Conservation (phyloP, 2,888 invertebrate species). For the Piscicola geometra region DNA sequence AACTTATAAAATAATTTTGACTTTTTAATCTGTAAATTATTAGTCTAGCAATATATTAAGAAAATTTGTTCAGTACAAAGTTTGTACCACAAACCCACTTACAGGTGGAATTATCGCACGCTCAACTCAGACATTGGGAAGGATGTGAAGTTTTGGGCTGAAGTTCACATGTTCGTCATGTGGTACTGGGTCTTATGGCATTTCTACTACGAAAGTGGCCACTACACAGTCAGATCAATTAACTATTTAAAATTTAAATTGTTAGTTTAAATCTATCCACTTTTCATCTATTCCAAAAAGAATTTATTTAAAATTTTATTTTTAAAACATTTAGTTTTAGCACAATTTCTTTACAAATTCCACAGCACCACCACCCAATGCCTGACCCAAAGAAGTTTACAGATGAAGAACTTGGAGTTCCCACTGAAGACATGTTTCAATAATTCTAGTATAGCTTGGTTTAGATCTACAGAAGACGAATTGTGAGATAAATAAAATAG, state of each 20-base stretch:
- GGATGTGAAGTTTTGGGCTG: constrained; percentile 4
- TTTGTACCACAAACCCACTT: background rate
- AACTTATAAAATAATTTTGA: too few relatives aligned
- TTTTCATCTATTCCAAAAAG: too few relatives aligned
- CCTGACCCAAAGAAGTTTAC: constrained; percentile 1
- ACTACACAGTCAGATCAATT: background rate
- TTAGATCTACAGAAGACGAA: too few relatives aligned
- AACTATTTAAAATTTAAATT: background rate
- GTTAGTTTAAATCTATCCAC: background rate
- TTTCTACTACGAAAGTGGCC: background rate
- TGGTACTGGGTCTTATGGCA: constrained; percentile 11
- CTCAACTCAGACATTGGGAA: background rate
- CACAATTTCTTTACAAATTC: background rate
- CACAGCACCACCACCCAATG: constrained; percentile 12
- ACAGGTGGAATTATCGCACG: constrained; percentile 4
- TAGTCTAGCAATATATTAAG: too few relatives aligned
- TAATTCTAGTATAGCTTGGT: too few relatives aligned
- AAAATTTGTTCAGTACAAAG: too few relatives aligned
- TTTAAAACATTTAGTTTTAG: too few relatives aligned
- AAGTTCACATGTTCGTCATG: background rate
- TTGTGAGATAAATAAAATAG: too few relatives aligned
- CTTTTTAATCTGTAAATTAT: too few relatives aligned
- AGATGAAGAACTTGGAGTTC: constrained; percentile 5
- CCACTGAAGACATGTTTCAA: background rate
- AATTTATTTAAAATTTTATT: too few relatives aligned